These are phyloP conservation scores for Synanthedon andrenaeformis DNA, from an alignment of 2,888 invertebrate genomes.

Conservation along the genomic window DNA sequence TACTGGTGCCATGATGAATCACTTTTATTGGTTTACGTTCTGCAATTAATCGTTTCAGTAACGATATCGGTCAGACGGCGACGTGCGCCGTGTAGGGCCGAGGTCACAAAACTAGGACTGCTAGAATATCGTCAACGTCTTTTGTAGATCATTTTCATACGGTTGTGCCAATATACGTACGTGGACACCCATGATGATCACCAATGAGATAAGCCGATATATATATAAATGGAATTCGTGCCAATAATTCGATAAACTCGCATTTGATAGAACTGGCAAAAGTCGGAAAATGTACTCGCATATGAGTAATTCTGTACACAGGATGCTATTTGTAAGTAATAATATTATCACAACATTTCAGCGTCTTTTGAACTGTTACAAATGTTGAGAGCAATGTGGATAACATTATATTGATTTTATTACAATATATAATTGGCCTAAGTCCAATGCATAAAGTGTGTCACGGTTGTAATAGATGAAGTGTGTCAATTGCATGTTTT, in stretches of 20 bases:
- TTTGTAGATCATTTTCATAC: slow-evolving; percentile 50
- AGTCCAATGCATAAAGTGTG: slow-evolving; percentile 36
- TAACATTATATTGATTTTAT: not conserved
- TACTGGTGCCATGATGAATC: slow-evolving; percentile 46
- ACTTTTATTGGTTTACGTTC: slow-evolving; percentile 23
- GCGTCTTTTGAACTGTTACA: not conserved
- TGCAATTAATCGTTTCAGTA: slow-evolving; percentile 34
- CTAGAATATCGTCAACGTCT: slow-evolving; percentile 36
- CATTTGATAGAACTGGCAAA: slow-evolving; percentile 1
- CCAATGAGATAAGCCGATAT: slow-evolving; percentile 53
- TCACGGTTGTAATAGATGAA: slow-evolving; percentile 38
- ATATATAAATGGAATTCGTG: slow-evolving; percentile 51
- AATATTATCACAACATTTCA: not conserved
- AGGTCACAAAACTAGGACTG: slow-evolving; percentile 42
- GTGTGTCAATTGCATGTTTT: slow-evolving; percentile 30
- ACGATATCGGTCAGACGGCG: slow-evolving; percentile 17
- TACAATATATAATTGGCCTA: slow-evolving; percentile 23
- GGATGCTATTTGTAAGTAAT: not conserved
- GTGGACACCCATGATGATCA: slow-evolving; percentile 36
- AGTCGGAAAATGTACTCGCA: not conserved
- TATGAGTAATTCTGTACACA: not conserved
- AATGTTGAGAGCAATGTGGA: not conserved
- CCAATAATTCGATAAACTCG: slow-evolving; percentile 30
- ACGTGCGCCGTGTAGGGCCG: slow-evolving; percentile 30
- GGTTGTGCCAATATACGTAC: slow-evolving; percentile 47